Evolutionary conservation across 1,140 invertebrate species (phyloP).

Genomic region (Anoplophora glabripennis): DNA sequence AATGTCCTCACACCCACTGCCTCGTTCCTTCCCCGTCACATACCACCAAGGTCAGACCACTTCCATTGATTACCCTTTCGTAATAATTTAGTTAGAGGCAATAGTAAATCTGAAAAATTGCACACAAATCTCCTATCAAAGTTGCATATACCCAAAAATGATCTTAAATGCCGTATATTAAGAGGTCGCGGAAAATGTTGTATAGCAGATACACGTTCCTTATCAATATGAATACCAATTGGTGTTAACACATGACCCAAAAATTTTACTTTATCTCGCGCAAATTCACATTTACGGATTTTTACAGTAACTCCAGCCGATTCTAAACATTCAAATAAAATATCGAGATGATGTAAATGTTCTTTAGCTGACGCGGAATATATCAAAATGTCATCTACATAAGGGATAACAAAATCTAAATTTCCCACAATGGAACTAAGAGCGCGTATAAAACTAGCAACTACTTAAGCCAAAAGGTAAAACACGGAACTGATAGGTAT

Average conservation of each 20-base stretch:
- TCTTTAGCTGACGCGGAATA: neutral
- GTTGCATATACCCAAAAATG: neutral
- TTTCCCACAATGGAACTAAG: neutral
- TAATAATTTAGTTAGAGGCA: neutral
- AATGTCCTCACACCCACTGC: too few species aligned
- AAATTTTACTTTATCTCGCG: neutral
- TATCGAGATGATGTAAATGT: neutral
- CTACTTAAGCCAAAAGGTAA: slow-evolving; percentile 5
- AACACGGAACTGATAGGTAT: neutral
- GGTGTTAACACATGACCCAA: neutral
- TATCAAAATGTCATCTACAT: slow-evolving; percentile 19
- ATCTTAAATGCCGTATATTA: neutral
- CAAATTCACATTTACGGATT: neutral
- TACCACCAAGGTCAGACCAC: neutral
- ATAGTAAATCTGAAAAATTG: neutral
- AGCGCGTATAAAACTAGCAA: neutral
- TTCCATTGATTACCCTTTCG: neutral
- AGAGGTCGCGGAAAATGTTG: neutral
- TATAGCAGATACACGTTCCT: neutral
- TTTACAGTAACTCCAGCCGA: neutral
- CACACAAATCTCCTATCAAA: neutral
- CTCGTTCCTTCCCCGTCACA: too few species aligned
- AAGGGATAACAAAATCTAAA: neutral
- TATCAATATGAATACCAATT: neutral
- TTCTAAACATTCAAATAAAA: neutral